Evolutionary conservation across 2,888 invertebrate species (phyloP), one percentile per base, ranked within the genome.

Genomic region (Dicyrtoma fusca): DNA sequence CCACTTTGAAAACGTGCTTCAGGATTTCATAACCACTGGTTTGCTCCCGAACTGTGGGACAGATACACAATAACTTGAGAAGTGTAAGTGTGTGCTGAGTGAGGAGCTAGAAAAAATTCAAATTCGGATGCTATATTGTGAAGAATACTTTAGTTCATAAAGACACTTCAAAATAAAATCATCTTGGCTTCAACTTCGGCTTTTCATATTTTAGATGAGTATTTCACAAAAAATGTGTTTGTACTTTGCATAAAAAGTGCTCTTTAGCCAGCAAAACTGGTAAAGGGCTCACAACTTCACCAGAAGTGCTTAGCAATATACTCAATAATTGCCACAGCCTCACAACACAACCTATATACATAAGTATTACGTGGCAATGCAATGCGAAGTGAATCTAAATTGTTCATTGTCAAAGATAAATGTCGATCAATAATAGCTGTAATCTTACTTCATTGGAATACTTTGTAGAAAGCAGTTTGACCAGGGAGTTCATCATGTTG

Each of bases 51-150:
- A 71, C 64, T n/a, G 57, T 49, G 2, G 61, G 4, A 44, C 66
- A 61, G 1, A 73, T 47, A 63, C 73, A 72, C 17, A 80, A 64
- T 59, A 72, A 71, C 10, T 75, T 74, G n/a, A 79, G 69, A 19
- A 75, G 53, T 4, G 68, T 63, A 14, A 76, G 51, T 1, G 78
- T 74, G 53, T 79, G 77, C 59, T 73, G 73, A 19, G 77, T 72
- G 13, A 80, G 55, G 17, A 72, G 66, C 76, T 77, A 55, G n/a
- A 51, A 51, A 51, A 51, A 19, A 51, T 51, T 51, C 51, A 51
- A 51, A 19, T 51, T 51, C 21, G 14, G 21, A 17, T 51, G 8
- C n/a, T n/a, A 51, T 8, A 4, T 51, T 51, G 11, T 17, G 17
- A 47, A 47, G 47, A 17, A n/a, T n/a, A n/a, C n/a, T 45, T 45